Percentiles rank a stretch among this genome's conserved stretches.
These are phyloP conservation scores for Tubulanus polymorphus DNA, from an alignment of 2,888 invertebrate species.

Conservation along the genomic window DNA sequence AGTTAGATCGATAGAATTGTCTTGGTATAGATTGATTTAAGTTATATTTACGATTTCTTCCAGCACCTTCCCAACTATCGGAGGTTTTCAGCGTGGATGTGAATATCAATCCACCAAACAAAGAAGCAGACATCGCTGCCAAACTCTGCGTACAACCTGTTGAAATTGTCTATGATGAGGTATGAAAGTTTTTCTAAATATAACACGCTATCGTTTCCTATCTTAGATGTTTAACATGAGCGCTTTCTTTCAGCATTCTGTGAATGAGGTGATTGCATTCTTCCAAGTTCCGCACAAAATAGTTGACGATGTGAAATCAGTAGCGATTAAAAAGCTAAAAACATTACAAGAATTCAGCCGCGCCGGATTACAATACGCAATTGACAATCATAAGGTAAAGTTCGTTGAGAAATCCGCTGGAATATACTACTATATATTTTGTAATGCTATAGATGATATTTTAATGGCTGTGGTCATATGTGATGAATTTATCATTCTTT, in stretches of 20 bases:
- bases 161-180: slow-evolving; percentile 75
- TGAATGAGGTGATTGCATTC: slow-evolving; percentile 69
- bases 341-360: slow-evolving; percentile 53
- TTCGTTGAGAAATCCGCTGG: not conserved
- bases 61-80: slow-evolving; percentile 61
- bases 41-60: slow-evolving; percentile 21
- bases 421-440: not conserved
- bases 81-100: slow-evolving; percentile 72
- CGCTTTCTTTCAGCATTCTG: slow-evolving; percentile 63
- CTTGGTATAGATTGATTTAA: not conserved
- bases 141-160: slow-evolving; percentile 68
- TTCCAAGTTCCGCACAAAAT: slow-evolving; percentile 56
- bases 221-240: not conserved
- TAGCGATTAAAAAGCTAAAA: slow-evolving; percentile 44
- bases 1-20: no score
- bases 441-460: not conserved
- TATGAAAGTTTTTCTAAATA: slow-evolving; percentile 44
- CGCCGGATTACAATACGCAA: slow-evolving; percentile 58
- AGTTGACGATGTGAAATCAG: slow-evolving; percentile 29
- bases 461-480: not conserved
- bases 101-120: slow-evolving; percentile 66
- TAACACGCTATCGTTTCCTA: not conserved
- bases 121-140: slow-evolving; percentile 67
- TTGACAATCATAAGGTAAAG: slow-evolving; percentile 57
- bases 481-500: slow-evolving; percentile 19